Conservation (phyloP, 2,888 invertebrate species). For the Tipula unca region DNA sequence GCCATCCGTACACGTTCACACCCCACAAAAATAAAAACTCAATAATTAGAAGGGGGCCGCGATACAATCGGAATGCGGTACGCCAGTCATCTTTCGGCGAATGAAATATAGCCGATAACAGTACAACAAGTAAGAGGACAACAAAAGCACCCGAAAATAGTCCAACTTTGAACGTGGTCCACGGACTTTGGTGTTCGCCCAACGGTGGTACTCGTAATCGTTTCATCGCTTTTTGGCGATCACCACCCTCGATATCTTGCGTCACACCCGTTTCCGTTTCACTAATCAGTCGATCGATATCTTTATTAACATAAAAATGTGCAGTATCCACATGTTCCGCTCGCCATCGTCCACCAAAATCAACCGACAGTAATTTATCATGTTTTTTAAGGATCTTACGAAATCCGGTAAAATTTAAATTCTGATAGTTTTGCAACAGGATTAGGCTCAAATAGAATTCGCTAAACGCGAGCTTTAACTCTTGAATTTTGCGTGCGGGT, state of each 20-base stretch:
- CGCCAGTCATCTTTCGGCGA: slow-evolving; percentile 48
- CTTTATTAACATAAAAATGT: slow-evolving; percentile 75
- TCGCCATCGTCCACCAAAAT: slow-evolving; percentile 69
- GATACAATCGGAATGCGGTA: slow-evolving; percentile 66
- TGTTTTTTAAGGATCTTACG: slow-evolving; percentile 86
- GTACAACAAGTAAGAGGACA: slow-evolving; percentile 61
- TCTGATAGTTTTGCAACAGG: slow-evolving; percentile 80
- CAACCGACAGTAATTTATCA: slow-evolving; percentile 66
- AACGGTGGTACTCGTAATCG: slow-evolving; percentile 75
- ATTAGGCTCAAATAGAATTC: slow-evolving; percentile 84
- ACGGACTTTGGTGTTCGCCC: slow-evolving; percentile 72
- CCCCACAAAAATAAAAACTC: slow-evolving; percentile 69
- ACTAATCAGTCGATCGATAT: slow-evolving; percentile 72
- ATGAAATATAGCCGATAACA: slow-evolving; percentile 54
- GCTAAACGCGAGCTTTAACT: slow-evolving; percentile 79
- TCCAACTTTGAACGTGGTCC: slow-evolving; percentile 78
- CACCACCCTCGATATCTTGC: slow-evolving; percentile 64
- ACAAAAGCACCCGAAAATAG: slow-evolving; percentile 75
- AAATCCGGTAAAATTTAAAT: slow-evolving; percentile 81
- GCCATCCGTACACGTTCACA: slow-evolving; percentile 73
- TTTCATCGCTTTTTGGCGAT: slow-evolving; percentile 81
- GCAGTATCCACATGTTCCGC: slow-evolving; percentile 71
- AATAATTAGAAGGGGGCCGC: slow-evolving; percentile 68
- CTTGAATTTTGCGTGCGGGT: slow-evolving; percentile 63
- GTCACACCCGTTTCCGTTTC: slow-evolving; percentile 68